Evolutionary conservation across 2,113 vertebrate genomes (phyloP).

Genomic region (Rutilus rutilus): DNA sequence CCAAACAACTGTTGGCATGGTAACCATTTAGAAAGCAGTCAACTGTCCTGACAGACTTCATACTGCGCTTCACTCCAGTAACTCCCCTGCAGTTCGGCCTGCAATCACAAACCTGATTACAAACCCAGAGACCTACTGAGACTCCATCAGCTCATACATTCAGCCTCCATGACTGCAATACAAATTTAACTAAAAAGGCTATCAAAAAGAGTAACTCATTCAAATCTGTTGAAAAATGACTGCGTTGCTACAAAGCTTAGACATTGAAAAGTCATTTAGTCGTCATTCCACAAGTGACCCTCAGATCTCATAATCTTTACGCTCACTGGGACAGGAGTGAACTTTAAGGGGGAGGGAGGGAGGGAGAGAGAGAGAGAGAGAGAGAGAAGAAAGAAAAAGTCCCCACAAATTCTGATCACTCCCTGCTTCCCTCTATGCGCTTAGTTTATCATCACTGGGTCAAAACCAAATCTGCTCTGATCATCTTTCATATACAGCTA

Average conservation of each 20-base stretch:
- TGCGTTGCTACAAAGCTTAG: neutral
- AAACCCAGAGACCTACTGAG: neutral
- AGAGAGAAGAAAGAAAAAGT: neutral
- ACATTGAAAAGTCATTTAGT: neutral
- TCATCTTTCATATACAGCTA: neutral
- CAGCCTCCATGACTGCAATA: neutral
- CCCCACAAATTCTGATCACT: conserved; percentile 1
- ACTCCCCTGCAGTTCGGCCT: neutral
- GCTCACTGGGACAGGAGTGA: conserved; percentile 56
- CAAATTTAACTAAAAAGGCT: neutral
- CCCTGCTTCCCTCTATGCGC: conserved; percentile 44
- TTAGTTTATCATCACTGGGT: conserved; percentile 47
- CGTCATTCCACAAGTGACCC: conserved; percentile 31
- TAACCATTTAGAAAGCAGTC: neutral
- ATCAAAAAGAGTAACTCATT: neutral
- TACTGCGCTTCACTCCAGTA: neutral
- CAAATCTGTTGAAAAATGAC: neutral
- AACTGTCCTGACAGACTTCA: neutral
- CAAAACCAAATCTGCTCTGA: neutral
- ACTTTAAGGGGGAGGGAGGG: neutral
- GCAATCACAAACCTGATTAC: conserved; percentile 19
- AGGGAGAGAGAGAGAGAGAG: neutral
- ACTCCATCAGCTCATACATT: neutral
- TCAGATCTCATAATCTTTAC: conserved; percentile 66
- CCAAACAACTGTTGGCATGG: conserved; percentile 21